Evolutionary conservation across 2,797 vertebrate genomes (phyloP).

Genomic region (Peromyscus attwateri): DNA sequence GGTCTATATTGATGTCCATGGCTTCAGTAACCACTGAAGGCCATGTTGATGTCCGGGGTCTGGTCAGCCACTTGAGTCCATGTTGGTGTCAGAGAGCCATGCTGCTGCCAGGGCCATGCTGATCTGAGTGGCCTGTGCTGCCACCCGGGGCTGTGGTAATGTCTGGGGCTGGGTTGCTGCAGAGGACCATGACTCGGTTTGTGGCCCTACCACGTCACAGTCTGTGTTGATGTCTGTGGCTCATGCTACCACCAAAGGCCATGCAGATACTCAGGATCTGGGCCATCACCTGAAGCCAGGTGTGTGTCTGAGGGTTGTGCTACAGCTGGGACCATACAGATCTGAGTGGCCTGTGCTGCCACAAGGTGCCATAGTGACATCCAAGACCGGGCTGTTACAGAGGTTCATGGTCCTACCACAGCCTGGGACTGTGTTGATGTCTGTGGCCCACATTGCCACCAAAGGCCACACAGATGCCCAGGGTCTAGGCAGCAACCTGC

Average conservation of each 20-base stretch:
- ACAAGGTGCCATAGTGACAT: not conserved
- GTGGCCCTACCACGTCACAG: not conserved
- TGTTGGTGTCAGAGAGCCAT: too few relatives aligned
- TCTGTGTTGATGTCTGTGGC: not conserved
- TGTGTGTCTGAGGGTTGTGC: not conserved
- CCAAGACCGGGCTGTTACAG: fast-evolving
- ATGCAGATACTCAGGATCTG: not conserved
- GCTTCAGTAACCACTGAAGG: too few relatives aligned
- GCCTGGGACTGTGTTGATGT: not conserved
- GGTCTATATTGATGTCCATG: too few relatives aligned
- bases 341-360: not conserved
- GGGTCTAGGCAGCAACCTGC: not conserved
- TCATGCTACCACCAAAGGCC: too few relatives aligned
- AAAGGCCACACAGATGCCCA: not conserved
- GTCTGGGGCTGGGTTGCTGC: not conserved
- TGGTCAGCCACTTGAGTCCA: too few relatives aligned
- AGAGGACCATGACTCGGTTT: not conserved
- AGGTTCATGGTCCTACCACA: not conserved
- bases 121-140: not conserved
- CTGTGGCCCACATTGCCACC: not conserved
- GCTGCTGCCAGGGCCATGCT: too few relatives aligned
- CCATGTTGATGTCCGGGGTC: too few relatives aligned
- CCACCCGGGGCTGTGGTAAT: not conserved
- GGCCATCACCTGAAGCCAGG: not conserved
- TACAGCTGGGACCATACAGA: not conserved